These are phyloP conservation scores for Panagrolaimus sp. DNA, from an alignment of 1,140 invertebrate species.

Conservation along the genomic window DNA sequence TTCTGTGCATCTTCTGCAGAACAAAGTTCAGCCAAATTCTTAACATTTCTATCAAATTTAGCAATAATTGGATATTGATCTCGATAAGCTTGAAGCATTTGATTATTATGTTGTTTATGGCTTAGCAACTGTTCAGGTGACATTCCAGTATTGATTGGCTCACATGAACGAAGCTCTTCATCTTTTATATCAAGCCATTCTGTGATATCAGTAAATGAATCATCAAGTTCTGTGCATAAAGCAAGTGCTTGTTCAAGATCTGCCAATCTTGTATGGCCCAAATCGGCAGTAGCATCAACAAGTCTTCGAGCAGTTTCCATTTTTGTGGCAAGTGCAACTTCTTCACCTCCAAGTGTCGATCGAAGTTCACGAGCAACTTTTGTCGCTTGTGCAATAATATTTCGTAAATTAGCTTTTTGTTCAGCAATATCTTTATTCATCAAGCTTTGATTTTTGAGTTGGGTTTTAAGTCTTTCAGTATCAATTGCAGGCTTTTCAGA, in stretches of 20 bases:
- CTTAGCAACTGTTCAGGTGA: conserved; percentile 79
- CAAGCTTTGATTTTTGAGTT: conserved; percentile 82
- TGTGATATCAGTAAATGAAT: conserved; percentile 80
- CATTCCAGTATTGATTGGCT: conserved; percentile 81
- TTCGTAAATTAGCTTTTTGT: conserved; percentile 80
- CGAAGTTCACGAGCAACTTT: conserved; percentile 84
- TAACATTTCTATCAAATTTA: conserved; percentile 86
- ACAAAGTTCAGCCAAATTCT: conserved; percentile 75
- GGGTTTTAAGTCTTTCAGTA: conserved; percentile 77
- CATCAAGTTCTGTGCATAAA: conserved; percentile 84
- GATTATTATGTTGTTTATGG: conserved; percentile 68
- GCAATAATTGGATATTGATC: conserved; percentile 90
- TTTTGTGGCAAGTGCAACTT: conserved; percentile 81
- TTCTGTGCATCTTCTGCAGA: conserved; percentile 77
- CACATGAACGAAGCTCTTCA: conserved; percentile 70
- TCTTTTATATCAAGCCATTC: conserved; percentile 90
- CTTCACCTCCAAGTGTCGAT: conserved; percentile 75
- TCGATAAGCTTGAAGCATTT: conserved; percentile 63
- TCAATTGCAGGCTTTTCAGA: conserved; percentile 83
- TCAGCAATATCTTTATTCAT: conserved; percentile 88
- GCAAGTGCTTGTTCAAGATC: conserved; percentile 85
- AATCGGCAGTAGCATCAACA: conserved; percentile 75
- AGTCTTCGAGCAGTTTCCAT: conserved; percentile 43
- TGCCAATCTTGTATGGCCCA: conserved; percentile 76
- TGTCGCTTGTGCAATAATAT: conserved; percentile 83